These are phyloP conservation scores for Daktulosphaira vitifoliae DNA, from an alignment of 1,140 invertebrate genomes.

Conservation along the genomic window DNA sequence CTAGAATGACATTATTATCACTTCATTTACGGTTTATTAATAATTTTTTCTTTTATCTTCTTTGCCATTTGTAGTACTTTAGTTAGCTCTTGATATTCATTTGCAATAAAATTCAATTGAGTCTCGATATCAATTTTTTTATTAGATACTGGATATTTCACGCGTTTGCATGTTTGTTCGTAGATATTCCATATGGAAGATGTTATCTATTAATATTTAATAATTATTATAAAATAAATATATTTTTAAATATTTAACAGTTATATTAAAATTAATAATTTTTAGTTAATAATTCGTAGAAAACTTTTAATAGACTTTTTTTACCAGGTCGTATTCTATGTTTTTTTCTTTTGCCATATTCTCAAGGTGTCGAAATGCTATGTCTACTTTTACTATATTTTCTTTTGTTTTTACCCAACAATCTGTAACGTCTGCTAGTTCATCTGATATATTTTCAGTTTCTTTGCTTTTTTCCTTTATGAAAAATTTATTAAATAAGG, in stretches of 20 bases:
- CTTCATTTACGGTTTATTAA: slow-evolving; percentile 10
- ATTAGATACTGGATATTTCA: not conserved
- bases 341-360: slow-evolving; percentile 20
- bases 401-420: slow-evolving; percentile 4
- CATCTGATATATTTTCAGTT: not conserved
- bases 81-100: slow-evolving; percentile 10
- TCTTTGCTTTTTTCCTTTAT: slow-evolving; percentile 11
- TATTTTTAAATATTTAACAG: no score
- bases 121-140: slow-evolving; percentile 5
- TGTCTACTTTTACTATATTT: not conserved
- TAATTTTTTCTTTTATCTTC: slow-evolving; percentile 15
- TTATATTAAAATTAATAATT: no score
- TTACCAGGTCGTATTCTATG: slow-evolving; percentile 1
- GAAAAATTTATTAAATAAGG: not conserved
- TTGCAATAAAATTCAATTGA: slow-evolving; percentile 10
- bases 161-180: slow-evolving; percentile 14
- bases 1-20: no score
- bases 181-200: slow-evolving; percentile 23
- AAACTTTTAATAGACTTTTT: no score
- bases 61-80: slow-evolving; percentile 22
- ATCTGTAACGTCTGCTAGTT: slow-evolving; percentile 1
- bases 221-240: no score
- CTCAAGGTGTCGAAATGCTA: slow-evolving; percentile 4
- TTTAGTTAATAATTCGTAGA: no score
- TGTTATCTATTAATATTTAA: not conserved